These are phyloP conservation scores for Epizoanthus stellaris DNA, from an alignment of 92 coral and sea anemone genomes.

Conservation along the genomic window DNA sequence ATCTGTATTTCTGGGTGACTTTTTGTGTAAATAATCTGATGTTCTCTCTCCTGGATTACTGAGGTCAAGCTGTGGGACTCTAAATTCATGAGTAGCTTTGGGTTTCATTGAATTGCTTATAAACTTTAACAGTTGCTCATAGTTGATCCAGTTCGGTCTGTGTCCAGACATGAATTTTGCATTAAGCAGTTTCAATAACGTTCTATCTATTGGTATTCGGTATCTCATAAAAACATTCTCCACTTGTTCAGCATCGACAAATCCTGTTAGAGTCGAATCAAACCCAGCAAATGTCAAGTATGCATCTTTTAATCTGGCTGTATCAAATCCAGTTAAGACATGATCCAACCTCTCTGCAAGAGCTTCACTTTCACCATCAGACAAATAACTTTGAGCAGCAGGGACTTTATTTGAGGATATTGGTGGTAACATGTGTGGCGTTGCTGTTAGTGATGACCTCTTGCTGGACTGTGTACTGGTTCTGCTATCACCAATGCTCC, in stretches of 20 bases:
- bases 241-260: conserved; percentile 77
- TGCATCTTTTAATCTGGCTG: conserved; percentile 67
- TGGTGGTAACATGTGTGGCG: conserved; percentile 73
- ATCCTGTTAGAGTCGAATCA: conserved; percentile 86
- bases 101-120: conserved; percentile 61
- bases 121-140: conserved; percentile 82
- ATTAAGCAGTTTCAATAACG: conserved; percentile 48
- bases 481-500: background rate
- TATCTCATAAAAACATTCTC: conserved; percentile 64
- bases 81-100: conserved; percentile 34
- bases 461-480: background rate
- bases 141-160: conserved; percentile 86
- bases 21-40: conserved; percentile 47
- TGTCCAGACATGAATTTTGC: conserved; percentile 80
- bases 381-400: background rate
- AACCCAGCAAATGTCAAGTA: conserved; percentile 74
- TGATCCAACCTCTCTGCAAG: conserved; percentile 45
- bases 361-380: conserved; percentile 22
- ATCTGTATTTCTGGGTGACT: conserved; percentile 54
- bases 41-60: conserved; percentile 55
- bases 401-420: conserved; percentile 37
- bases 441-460: conserved; percentile 39
- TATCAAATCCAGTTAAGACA: conserved; percentile 61
- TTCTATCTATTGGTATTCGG: conserved; percentile 65
- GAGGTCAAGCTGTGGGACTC: conserved; percentile 68